Base-by-base conservation (phyloP, 2,113 vertebrate species). In the Caretta caretta region DNA sequence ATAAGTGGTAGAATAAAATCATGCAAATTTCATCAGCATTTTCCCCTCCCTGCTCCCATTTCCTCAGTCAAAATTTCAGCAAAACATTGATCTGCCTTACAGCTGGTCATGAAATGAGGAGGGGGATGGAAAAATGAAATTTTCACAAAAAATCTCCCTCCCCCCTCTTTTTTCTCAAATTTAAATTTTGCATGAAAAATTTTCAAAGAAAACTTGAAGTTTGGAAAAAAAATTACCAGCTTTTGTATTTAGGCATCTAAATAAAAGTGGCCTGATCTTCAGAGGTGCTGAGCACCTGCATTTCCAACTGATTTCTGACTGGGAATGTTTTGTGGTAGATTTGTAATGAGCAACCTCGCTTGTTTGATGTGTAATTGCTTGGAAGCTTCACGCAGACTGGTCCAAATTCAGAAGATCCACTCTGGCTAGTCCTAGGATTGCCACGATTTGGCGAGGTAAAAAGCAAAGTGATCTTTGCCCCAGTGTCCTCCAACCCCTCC, bases 51-150 rank as follows among this genome's bases (percentile, higher is more conserved):
- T 20, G n/a, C 2, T 19, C 12, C 93, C 83, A 95, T 95, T 88
- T 87, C 53, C 89, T 95, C 91, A 91, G 91, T 88, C 87, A 95
- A 95, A 78, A 62, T 93, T 96, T 92, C 72, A 89, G 49, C 53
- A 72, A 38, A 92, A 72, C 72, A 38, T 76, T 90, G 92, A 95
- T 95, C 89, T 80, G 53, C 78, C 57, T 78, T 46, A 17, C 27
- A 93, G 88, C 88, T 27, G 83, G 29, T 81, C 81, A 90, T n/a
- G 82, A 87, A 92, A 88, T 3, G 80, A 83, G 46, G 42, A 92
- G 85, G 79, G 76, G 38, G 84, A 80, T 27, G 82, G 17, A 19
- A 25, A 84, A 12, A 29, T 78, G 89, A 93, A 92, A 91, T 75
- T 95, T 90, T 42, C 50, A 86, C 42, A 80, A 83, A 88, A 31